Evolutionary conservation across 2,113 vertebrate genomes (phyloP).

Genomic region (Morphnarchus princeps): DNA sequence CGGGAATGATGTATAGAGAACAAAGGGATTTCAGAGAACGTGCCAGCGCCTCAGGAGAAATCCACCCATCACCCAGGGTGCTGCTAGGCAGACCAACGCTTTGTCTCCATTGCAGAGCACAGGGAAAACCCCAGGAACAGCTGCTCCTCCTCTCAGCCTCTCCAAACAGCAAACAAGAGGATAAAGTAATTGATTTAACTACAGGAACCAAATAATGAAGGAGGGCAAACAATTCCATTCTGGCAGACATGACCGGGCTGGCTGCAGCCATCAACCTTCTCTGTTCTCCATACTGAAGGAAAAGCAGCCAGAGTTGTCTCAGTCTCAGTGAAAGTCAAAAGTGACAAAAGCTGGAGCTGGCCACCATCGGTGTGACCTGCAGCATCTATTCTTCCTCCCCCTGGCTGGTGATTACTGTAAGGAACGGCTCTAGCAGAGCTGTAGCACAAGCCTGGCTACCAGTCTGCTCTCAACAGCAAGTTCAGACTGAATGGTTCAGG

Average conservation of each 20-base stretch:
- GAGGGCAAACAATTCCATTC: background rate
- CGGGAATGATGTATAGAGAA: background rate
- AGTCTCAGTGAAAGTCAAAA: background rate
- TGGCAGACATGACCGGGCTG: background rate
- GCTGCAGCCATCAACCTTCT: too few relatives aligned
- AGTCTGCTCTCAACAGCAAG: background rate
- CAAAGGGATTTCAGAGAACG: background rate
- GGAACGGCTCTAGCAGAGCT: background rate
- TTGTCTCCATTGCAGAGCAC: background rate
- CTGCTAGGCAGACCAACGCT: background rate
- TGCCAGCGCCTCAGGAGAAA: background rate
- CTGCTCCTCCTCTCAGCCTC: background rate
- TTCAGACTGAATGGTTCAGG: background rate
- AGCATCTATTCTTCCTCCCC: background rate
- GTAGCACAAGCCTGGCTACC: background rate
- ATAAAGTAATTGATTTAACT: fast-evolving
- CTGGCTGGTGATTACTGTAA: fast-evolving
- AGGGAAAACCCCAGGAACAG: background rate
- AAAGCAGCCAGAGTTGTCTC: background rate
- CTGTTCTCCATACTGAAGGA: background rate
- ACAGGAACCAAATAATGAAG: background rate
- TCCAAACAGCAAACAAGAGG: background rate
- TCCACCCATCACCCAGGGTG: fast-evolving
- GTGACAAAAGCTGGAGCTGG: background rate
- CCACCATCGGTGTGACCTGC: background rate